Evolutionary conservation across 2,888 invertebrate species (phyloP).

Genomic region (Octonoba sinensis): DNA sequence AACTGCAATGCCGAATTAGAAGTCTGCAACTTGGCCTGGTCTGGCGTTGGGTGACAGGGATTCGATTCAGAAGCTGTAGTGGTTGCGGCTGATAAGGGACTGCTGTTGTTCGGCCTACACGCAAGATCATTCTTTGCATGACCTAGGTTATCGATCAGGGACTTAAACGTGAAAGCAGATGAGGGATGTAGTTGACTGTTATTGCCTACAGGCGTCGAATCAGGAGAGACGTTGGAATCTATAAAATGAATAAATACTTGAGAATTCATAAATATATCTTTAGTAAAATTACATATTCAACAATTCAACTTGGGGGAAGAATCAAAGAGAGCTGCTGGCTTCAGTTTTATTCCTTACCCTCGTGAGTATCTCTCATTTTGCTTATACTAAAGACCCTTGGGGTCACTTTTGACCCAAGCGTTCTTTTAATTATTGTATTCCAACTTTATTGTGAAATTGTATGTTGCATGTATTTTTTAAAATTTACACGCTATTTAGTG

Average conservation of each 20-base stretch:
- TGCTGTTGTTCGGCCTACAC: conserved; percentile 1
- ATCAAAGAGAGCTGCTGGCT: too few relatives aligned
- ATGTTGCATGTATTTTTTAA: too few relatives aligned
- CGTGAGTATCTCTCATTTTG: too few relatives aligned
- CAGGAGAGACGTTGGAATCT: conserved; percentile 46
- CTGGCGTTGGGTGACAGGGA: neutral
- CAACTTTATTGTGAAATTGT: too few relatives aligned
- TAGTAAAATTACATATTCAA: too few relatives aligned
- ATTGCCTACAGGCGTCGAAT: conserved; percentile 30
- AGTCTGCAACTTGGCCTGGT: conserved; percentile 8
- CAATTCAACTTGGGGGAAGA: too few relatives aligned
- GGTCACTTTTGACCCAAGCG: too few relatives aligned
- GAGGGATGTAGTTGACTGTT: conserved; percentile 38
- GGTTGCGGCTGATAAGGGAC: conserved; percentile 31
- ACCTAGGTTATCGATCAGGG: conserved; percentile 48
- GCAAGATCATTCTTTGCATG: conserved; percentile 39
- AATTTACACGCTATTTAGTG: too few relatives aligned
- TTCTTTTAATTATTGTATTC: too few relatives aligned
- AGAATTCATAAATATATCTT: too few relatives aligned
- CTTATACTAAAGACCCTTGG: too few relatives aligned
- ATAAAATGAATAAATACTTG: conserved; percentile 1
- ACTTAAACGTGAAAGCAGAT: conserved; percentile 57
- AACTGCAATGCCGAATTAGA: conserved; percentile 25
- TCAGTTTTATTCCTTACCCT: too few relatives aligned
- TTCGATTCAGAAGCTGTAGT: conserved; percentile 25